Conservation (phyloP, 92 coral and sea anemone genomes). For the Phenganax subtilis region DNA sequence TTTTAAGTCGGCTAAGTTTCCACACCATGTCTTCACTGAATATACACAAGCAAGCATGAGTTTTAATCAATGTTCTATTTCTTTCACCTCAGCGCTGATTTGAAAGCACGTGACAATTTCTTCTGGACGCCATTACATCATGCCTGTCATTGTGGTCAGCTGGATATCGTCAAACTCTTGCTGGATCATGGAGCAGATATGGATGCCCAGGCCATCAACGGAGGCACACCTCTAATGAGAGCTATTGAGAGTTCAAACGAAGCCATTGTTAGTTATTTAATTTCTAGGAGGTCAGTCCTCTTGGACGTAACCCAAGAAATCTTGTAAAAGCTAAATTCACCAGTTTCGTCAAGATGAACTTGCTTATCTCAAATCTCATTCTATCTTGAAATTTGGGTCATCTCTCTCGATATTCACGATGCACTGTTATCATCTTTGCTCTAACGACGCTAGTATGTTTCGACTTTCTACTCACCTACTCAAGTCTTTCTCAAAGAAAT, state of each 20-base stretch:
- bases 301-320: too few species aligned
- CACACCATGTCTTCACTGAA: too few species aligned
- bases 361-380: too few species aligned
- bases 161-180: conserved; percentile 70
- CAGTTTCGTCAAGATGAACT: not conserved
- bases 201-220: conserved; percentile 87
- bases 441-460: too few species aligned
- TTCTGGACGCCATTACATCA: conserved; percentile 92
- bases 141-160: conserved; percentile 92
- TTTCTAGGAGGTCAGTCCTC: conserved; percentile 78
- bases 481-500: not conserved
- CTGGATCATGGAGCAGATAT: conserved; percentile 83
- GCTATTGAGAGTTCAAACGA: conserved; percentile 95
- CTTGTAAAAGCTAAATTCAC: not conserved
- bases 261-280: conserved; percentile 70
- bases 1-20: too few species aligned
- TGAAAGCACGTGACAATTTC: conserved; percentile 80
- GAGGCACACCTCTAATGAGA: conserved; percentile 94
- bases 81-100: conserved; percentile 62
- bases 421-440: too few species aligned
- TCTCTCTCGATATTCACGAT: too few species aligned
- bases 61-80: not conserved
- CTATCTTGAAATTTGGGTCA: too few species aligned
- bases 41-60: too few species aligned
- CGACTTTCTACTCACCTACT: not conserved